A percentile compares a stretch with the other conserved stretches of the same genome.
phyloP scores from a whole-genome alignment of 2,797 vertebrate species.

The Eremophila alpestris region DNA sequence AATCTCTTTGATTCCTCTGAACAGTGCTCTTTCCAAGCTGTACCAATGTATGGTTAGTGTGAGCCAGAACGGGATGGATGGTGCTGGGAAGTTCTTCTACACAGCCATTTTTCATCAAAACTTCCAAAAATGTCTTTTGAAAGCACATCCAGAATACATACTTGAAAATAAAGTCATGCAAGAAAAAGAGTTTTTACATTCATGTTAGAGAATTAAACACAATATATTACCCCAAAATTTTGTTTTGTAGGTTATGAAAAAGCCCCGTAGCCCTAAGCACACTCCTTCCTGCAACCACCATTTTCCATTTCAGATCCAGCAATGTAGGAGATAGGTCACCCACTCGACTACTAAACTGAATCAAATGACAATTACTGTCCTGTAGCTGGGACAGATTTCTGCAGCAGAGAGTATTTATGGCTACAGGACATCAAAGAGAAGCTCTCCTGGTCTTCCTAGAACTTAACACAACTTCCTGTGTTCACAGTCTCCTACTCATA shows the following conservation, averaged over 20 bases:
- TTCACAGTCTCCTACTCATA: not conserved
- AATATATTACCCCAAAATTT: not conserved
- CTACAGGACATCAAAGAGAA: not conserved
- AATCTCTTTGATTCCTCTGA: not conserved
- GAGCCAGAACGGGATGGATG: not conserved
- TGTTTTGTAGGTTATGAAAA: not conserved
- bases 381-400: not conserved
- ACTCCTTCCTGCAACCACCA: not conserved
- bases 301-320: not conserved
- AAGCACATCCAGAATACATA: not conserved
- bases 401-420: not conserved
- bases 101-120: not conserved
- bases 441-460: not conserved
- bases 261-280: not conserved
- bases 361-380: not conserved
- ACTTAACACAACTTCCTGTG: not conserved
- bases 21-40: not conserved
- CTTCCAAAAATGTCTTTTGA: not conserved
- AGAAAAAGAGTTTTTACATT: not conserved
- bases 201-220: not conserved
- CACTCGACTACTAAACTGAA: not conserved
- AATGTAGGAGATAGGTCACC: not conserved
- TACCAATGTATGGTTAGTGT: not conserved
- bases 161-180: not conserved
- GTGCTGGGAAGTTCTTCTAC: not conserved